Conservation (phyloP, 2,888 invertebrate species). For the Machimus atricapillus region DNA sequence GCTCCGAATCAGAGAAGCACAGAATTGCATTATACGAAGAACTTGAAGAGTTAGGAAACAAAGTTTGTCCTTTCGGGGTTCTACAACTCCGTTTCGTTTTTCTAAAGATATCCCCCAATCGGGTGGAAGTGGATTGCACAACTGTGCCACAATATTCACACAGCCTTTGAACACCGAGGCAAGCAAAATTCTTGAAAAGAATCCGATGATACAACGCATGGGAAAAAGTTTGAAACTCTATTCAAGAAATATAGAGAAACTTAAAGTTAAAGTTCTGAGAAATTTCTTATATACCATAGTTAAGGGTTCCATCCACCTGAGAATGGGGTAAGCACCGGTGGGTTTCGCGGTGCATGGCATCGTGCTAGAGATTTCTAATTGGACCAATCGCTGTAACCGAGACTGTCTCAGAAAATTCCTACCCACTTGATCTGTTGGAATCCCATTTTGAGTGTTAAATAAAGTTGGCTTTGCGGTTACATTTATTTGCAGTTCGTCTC, state of each 20-base stretch:
- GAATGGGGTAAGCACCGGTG: background rate
- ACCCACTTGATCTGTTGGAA: background rate
- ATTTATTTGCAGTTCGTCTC: slow-evolving; percentile 44
- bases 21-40: background rate
- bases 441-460: background rate
- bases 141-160: background rate
- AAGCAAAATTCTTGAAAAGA: background rate
- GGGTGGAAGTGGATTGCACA: background rate
- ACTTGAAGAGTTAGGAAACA: background rate
- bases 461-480: background rate
- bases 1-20: background rate
- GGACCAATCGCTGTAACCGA: background rate
- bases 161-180: background rate
- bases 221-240: background rate
- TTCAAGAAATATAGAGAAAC: background rate
- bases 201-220: background rate
- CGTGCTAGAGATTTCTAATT: background rate
- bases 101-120: background rate
- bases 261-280: background rate
- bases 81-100: background rate
- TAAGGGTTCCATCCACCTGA: background rate
- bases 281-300: background rate
- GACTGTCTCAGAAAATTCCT: background rate
- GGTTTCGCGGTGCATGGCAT: background rate
- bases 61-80: background rate